Evolutionary conservation across 2,888 invertebrate genomes (phyloP), one percentile per base, ranked within the genome.

Genomic region (Clusia tigrina): DNA sequence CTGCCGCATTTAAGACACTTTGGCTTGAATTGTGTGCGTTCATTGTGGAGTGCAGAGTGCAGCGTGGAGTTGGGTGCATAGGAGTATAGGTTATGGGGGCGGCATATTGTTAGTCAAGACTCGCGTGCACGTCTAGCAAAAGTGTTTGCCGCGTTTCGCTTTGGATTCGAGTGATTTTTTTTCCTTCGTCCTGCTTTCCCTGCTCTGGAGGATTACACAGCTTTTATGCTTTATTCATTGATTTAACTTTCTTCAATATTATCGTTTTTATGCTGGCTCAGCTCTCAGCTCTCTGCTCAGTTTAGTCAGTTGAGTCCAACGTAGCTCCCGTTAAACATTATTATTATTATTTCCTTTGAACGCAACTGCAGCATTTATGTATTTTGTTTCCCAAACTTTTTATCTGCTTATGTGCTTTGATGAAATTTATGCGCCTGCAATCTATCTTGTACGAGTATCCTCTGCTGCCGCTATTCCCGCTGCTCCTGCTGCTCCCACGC

Each of bases 221-320:
- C 69, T 62, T 63, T 71, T 71, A 73, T 77, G 77, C 77, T 77
- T 77, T 77, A 78, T 77, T 77, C 77, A 77, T 77, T 77, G 77
- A 77, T 77, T 77, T 77, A 78, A 77, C 74, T 77, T 78, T 57
- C n/a, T n/a, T n/a, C n/a, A n/a, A n/a, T 24, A 48, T 48, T 59
- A 59, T 63, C 60, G 59, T 60, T 54, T 20, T 54, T 17, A 1
- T 42, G 53, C n/a, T 22, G n/a, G 17, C 24, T 15, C 32, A 53
- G 32, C 23, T 17, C 2, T 18, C 15, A 22, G 24, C 26, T 24
- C 6, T 52, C 53, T 37, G 26, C 48, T 25, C n/a, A n/a, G n/a
- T n/a, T n/a, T n/a, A n/a, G n/a, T n/a, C n/a, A n/a, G n/a, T n/a
- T n/a, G n/a, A n/a, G n/a, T n/a, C n/a, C n/a, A n/a, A n/a, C n/a